phyloP scores from a whole-genome alignment of 2,888 invertebrate species.

The Entomobrya multifasciata region DNA sequence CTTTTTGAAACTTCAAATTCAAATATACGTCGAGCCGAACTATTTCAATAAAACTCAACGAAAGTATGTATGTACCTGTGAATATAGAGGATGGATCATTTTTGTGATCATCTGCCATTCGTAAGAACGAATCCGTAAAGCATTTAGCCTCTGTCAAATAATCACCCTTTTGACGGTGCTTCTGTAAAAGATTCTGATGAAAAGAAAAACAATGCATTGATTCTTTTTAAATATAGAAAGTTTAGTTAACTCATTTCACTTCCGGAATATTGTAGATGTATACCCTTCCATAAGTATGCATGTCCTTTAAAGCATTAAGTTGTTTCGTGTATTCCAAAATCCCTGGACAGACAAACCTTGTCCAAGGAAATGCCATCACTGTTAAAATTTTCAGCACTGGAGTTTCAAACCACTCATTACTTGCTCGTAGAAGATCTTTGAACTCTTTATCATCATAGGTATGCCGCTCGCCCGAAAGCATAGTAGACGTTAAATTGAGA shows the following conservation, averaged over 20 bases:
- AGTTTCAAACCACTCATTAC: slow-evolving; percentile 46
- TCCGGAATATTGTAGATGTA: background rate
- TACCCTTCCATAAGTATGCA: slow-evolving; percentile 23
- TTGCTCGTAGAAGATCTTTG: slow-evolving; percentile 12
- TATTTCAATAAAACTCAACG: no score
- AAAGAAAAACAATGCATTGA: no score
- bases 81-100: slow-evolving; percentile 23
- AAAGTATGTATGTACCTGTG: slow-evolving; percentile 16
- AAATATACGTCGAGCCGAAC: no score
- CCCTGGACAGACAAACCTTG: slow-evolving; percentile 17
- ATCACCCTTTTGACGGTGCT: slow-evolving; percentile 1
- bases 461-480: slow-evolving; percentile 52
- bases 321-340: slow-evolving; percentile 37
- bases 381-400: slow-evolving; percentile 37
- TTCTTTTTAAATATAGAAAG: no score
- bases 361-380: slow-evolving; percentile 53
- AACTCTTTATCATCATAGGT: slow-evolving; percentile 49
- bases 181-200: slow-evolving; percentile 41
- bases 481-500: slow-evolving; percentile 50
- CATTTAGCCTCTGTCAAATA: slow-evolving; percentile 48
- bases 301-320: slow-evolving; percentile 18
- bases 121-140: slow-evolving; percentile 57
- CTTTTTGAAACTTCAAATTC: no score
- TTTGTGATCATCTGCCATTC: slow-evolving; percentile 47
- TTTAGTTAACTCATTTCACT: background rate